Evolutionary conservation across 2,113 vertebrate genomes (phyloP).

Genomic region (Megalops atlanticus): DNA sequence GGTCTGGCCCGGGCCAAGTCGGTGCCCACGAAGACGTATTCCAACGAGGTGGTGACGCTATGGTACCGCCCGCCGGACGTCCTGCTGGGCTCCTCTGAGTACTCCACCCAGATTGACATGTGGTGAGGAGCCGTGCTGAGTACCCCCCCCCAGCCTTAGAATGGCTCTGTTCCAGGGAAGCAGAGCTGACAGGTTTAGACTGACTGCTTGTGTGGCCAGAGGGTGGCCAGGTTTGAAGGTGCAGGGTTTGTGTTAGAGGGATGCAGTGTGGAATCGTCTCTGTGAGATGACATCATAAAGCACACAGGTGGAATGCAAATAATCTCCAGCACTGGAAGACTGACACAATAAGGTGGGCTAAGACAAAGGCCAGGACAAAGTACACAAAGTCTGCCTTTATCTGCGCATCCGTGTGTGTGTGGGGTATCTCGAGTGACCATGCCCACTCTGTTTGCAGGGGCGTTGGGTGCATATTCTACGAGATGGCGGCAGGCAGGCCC

Average conservation of each 20-base stretch:
- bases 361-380: too few relatives aligned
- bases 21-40: constrained; percentile 96
- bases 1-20: constrained; percentile 93
- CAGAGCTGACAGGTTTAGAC: not conserved
- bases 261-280: too few relatives aligned
- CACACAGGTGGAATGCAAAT: too few relatives aligned
- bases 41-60: constrained; percentile 95
- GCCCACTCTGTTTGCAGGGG: constrained; percentile 72
- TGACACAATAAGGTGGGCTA: too few relatives aligned
- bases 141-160: too few relatives aligned
- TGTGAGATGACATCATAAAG: too few relatives aligned
- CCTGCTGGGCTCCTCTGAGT: constrained; percentile 93
- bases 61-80: constrained; percentile 97
- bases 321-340: too few relatives aligned
- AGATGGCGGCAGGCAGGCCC: constrained; percentile 98
- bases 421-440: not conserved
- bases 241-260: too few relatives aligned
- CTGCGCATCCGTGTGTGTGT: not conserved
- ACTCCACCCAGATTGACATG: constrained; percentile 98
- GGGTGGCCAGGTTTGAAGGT: too few relatives aligned
- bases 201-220: not conserved
- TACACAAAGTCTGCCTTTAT: too few relatives aligned
- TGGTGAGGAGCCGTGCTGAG: constrained; percentile 72
- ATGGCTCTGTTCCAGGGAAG: not conserved
- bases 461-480: constrained; percentile 97